Conservation (phyloP, 92 coral and sea anemone species). For the Parazoanthus atlanticus region DNA sequence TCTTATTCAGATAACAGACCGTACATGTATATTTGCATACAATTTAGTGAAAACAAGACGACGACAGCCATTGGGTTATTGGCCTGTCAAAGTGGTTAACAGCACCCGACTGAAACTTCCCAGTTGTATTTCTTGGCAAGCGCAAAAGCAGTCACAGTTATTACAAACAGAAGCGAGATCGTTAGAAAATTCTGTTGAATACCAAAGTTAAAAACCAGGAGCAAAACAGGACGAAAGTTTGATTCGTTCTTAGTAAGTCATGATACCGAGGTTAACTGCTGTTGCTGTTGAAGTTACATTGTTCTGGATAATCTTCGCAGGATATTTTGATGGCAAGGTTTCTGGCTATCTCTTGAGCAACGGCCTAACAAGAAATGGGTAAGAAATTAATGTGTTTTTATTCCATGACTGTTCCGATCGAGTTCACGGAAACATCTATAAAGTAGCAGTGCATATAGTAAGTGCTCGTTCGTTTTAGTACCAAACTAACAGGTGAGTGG, state of each 20-base stretch:
- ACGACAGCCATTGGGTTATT: neutral
- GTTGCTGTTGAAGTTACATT: neutral
- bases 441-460: neutral
- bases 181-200: neutral
- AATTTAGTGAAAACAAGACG: neutral
- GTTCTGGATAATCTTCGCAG: neutral
- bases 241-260: neutral
- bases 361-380: conserved; percentile 11
- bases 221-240: neutral
- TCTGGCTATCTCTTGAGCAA: conserved; percentile 22
- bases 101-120: too few species aligned
- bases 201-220: neutral
- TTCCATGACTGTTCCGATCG: neutral
- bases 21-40: neutral
- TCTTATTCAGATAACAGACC: neutral
- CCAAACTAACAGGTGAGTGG: too few species aligned
- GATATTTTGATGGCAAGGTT: neutral
- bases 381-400: neutral
- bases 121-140: neutral
- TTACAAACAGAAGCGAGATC: neutral
- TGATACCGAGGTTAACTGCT: neutral
- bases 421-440: too few species aligned
- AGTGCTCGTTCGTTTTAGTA: neutral
- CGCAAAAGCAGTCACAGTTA: neutral
- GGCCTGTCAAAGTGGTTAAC: neutral